A percentile compares a stretch with the other conserved stretches of the same genome.
Conservation (phyloP, 2,113 vertebrate species). For the Pygathrix nemaeus region DNA sequence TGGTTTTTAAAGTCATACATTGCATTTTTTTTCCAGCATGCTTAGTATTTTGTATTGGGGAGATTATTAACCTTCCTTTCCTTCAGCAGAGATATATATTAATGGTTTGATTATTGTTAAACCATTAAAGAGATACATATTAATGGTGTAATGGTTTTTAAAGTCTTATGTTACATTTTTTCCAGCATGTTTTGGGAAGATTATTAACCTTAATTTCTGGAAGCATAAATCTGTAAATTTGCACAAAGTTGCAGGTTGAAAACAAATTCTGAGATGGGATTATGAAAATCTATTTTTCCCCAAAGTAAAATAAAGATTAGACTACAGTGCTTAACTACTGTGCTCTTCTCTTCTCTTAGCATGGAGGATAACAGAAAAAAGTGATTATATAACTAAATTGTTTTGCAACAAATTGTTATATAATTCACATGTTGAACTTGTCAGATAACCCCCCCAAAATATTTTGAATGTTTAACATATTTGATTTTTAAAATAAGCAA, state of each 20-base stretch:
- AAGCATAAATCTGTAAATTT: neutral
- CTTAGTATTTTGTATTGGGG: neutral
- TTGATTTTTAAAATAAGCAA: conserved; percentile 25
- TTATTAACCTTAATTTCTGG: neutral
- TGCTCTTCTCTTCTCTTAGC: neutral
- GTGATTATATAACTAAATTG: neutral
- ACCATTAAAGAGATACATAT: neutral
- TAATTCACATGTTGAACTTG: neutral
- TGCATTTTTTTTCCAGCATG: neutral
- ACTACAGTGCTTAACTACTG: neutral
- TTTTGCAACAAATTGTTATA: neutral
- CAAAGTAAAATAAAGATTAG: neutral
- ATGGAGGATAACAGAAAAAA: neutral
- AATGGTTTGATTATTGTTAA: too few species aligned
- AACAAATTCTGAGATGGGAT: neutral
- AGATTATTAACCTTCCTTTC: neutral
- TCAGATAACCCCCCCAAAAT: neutral
- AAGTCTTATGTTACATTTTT: neutral
- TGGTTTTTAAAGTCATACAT: neutral
- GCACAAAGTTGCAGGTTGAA: neutral
- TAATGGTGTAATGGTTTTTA: neutral
- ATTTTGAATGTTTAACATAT: neutral
- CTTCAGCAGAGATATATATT: too few species aligned
- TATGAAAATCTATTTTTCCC: neutral
- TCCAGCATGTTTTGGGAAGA: neutral